These are phyloP conservation scores for Periplaneta americana DNA, from an alignment of 1,140 invertebrate species.

Conservation along the genomic window DNA sequence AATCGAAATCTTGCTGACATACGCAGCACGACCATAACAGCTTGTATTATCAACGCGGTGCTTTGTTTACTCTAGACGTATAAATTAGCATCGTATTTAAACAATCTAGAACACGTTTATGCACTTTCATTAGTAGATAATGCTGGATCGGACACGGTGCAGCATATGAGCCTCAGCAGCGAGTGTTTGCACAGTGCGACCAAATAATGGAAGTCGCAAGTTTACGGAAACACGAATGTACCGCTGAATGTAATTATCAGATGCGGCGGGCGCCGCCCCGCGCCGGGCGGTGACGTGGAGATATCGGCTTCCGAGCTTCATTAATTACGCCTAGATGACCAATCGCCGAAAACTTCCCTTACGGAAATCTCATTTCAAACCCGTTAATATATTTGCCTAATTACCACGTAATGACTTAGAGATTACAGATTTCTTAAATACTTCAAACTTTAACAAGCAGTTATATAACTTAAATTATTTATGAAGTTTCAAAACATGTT, in stretches of 20 bases:
- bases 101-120: too few relatives aligned
- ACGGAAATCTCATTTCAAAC: neutral
- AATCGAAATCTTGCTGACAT: too few relatives aligned
- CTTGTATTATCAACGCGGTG: too few relatives aligned
- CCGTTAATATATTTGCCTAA: neutral
- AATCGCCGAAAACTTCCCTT: neutral
- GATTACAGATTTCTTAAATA: neutral
- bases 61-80: too few relatives aligned
- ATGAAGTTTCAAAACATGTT: too few relatives aligned
- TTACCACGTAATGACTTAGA: neutral
- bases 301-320: neutral
- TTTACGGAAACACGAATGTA: neutral
- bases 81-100: too few relatives aligned
- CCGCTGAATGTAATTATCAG: neutral
- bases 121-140: too few relatives aligned
- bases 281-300: neutral
- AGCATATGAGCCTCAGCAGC: too few relatives aligned
- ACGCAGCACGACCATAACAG: too few relatives aligned
- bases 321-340: neutral
- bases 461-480: neutral
- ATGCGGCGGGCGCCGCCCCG: neutral
- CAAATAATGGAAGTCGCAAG: neutral
- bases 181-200: neutral
- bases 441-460: neutral
- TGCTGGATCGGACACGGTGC: too few relatives aligned